phyloP scores from a whole-genome alignment of 2,113 vertebrate species.

The Malaclemys terrapin region DNA sequence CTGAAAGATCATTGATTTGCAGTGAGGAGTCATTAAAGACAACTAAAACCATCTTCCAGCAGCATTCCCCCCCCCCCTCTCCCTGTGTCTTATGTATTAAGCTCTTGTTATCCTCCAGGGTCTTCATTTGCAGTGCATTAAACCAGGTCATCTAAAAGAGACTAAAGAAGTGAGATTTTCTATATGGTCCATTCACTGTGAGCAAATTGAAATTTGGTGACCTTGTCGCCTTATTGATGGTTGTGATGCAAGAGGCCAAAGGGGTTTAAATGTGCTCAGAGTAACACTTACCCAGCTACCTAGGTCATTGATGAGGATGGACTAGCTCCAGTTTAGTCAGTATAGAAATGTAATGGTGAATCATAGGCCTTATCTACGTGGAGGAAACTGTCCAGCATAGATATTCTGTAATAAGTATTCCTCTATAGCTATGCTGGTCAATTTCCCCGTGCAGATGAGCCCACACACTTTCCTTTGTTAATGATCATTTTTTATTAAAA shows the following conservation, averaged over 20 bases:
- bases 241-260: neutral
- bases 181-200: neutral
- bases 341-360: neutral
- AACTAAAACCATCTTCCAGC: neutral
- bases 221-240: neutral
- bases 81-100: neutral
- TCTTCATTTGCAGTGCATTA: neutral
- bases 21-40: constrained; percentile 7
- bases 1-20: constrained; percentile 31
- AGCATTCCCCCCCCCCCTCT: neutral
- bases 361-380: neutral
- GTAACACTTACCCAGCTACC: constrained; percentile 8
- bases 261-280: neutral
- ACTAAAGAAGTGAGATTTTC: neutral
- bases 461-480: neutral
- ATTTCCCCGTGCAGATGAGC: neutral
- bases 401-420: neutral
- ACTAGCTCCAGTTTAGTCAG: neutral
- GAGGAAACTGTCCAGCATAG: neutral
- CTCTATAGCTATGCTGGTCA: neutral
- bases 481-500: neutral
- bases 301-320: neutral
- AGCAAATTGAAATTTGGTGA: neutral
- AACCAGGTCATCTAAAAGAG: constrained; percentile 26
- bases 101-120: constrained; percentile 23